Base-by-base conservation (phyloP, 1,140 invertebrate species). In the Psix sp. region DNA sequence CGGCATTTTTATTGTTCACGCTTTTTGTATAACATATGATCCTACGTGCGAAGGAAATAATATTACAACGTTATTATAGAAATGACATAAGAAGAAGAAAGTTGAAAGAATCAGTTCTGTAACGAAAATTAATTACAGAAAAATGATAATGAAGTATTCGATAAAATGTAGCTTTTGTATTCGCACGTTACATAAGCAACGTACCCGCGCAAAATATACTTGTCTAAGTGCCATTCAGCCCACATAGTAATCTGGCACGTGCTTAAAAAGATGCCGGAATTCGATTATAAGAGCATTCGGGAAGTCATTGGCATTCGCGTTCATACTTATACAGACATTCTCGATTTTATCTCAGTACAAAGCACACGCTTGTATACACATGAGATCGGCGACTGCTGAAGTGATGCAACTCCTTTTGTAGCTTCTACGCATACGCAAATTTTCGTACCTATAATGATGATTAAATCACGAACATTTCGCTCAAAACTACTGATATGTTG, bases 301-400 rank as follows among this genome's bases (percentile, higher is more conserved):
- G 67, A 71, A 71, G 59, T 71, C 59, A 63, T 63, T 48, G 56
- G 36, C 49, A 68, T 54, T 52, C 57, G 21, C 20, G 66, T 48
- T 70, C 56, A 52, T 54, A 29, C 54, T 62, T 11, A 57, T 56
- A 29, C 20, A 43, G 33, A 51, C 51, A 43, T 26, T 42, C 33
- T 31, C 26, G 43, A 66, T 66, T 56, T 48, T 56, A 66, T 66
- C 62, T 20, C 14, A 20, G 18, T 46, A 31, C 16, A 42, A 9
- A 20, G 38, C 17, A 29, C 29, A 49, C 36, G 45, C 13, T 42
- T 63, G 24, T 42, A 45, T 49, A 51, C 39, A 52, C 39, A 45
- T 29, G 31, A 46, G 43, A 48, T 60, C 33, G 35, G 56, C 20
- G 43, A 48, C 56, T 60, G 42, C 43, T 54, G 45, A 26, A 46